Percentiles rank a stretch among this genome's conserved stretches.
Evolutionary conservation across 2,797 vertebrate genomes (phyloP).

Genomic region (Pseudomugil tenellus): DNA sequence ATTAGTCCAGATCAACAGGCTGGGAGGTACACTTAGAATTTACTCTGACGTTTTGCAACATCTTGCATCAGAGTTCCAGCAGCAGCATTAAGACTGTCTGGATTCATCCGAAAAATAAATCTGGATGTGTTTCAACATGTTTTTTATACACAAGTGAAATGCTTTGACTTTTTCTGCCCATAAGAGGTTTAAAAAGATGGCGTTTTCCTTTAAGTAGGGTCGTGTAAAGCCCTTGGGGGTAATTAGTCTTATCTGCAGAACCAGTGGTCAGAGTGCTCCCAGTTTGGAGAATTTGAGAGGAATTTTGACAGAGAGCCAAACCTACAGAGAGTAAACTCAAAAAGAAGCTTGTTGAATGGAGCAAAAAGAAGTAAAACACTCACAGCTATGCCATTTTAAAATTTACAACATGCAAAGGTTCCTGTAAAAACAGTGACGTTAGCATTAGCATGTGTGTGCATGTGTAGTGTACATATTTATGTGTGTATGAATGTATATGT

Average conservation of each 20-base stretch:
- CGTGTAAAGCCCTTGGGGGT: not conserved
- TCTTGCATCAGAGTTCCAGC: constrained; percentile 51
- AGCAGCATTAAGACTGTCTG: constrained; percentile 2
- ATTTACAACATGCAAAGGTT: no score
- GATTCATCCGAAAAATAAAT: constrained; percentile 1
- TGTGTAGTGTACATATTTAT: no score
- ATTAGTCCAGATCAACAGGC: constrained; percentile 4
- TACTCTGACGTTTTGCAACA: constrained; percentile 45
- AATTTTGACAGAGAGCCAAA: not conserved
- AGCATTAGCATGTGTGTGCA: no score
- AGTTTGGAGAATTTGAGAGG: not conserved
- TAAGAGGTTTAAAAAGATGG: not conserved
- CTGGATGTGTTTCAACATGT: not conserved
- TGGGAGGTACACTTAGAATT: not conserved
- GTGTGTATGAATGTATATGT: no score
- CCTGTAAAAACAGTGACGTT: no score
- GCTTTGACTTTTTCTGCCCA: constrained; percentile 8
- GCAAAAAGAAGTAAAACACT: no score
- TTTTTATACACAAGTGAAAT: constrained; percentile 13
- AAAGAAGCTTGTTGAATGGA: no score
- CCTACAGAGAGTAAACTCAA: no score
- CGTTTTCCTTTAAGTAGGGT: not conserved
- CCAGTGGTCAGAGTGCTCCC: not conserved
- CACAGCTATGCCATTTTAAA: no score
- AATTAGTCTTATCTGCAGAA: not conserved